Percentiles rank a stretch among this genome's conserved stretches.
phyloP scores from a whole-genome alignment of 1,140 invertebrate genomes.

The Drosophila oshimai region DNA sequence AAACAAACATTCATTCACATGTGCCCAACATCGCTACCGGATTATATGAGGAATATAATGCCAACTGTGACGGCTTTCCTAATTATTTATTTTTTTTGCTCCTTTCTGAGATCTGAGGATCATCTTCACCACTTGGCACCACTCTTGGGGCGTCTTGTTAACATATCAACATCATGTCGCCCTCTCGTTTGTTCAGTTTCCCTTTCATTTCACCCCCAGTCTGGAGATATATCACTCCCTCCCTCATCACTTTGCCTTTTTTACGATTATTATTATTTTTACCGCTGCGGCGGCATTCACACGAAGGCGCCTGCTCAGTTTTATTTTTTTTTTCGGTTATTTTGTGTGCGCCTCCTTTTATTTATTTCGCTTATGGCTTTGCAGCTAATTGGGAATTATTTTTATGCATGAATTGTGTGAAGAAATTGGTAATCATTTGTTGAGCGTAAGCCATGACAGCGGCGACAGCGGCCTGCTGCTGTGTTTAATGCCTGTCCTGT shows the following conservation, averaged over 20 bases:
- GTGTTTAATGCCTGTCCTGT: slow-evolving; percentile 12
- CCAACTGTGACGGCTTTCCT: slow-evolving; percentile 62
- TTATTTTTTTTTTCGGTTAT: slow-evolving; percentile 4
- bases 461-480: slow-evolving; percentile 48
- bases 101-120: slow-evolving; percentile 30
- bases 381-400: slow-evolving; percentile 79
- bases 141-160: slow-evolving; percentile 77
- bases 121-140: slow-evolving; percentile 66
- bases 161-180: slow-evolving; percentile 81
- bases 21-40: slow-evolving; percentile 73
- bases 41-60: slow-evolving; percentile 63
- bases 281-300: slow-evolving; percentile 66
- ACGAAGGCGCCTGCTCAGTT: slow-evolving; percentile 47
- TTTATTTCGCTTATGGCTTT: slow-evolving; percentile 46
- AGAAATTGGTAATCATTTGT: slow-evolving; percentile 78
- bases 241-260: slow-evolving; percentile 44
- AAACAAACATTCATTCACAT: slow-evolving; percentile 73
- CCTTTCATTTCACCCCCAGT: slow-evolving; percentile 19
- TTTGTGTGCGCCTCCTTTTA: slow-evolving; percentile 46
- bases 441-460: slow-evolving; percentile 46
- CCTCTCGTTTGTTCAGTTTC: slow-evolving; percentile 55
- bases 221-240: neutral
- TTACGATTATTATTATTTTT: slow-evolving; percentile 79
- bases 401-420: slow-evolving; percentile 80
- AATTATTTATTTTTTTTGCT: neutral